A percentile compares a stretch with the other conserved stretches of the same genome.
phyloP scores from a whole-genome alignment of 2,888 invertebrate species.

The Myathropa florea region DNA sequence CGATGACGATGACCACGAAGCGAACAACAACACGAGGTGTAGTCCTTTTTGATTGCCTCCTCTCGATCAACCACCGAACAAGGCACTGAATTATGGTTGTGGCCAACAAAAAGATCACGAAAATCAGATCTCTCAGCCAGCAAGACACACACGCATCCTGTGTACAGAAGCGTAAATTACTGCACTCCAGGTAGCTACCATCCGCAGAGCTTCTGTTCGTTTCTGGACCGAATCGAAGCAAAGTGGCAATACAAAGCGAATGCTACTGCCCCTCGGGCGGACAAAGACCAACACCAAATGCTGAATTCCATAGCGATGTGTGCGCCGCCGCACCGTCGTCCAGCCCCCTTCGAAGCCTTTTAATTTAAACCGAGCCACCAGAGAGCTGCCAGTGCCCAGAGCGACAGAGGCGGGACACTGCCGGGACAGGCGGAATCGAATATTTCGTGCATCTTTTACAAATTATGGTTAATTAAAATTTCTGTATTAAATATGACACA shows the following conservation, averaged over 20 bases:
- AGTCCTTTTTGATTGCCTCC: constrained; percentile 45
- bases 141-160: constrained; percentile 11
- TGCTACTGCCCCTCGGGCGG: constrained; percentile 19
- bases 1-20: neutral
- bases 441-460: constrained; percentile 79
- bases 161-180: constrained; percentile 68
- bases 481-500: constrained; percentile 81
- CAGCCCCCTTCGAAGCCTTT: constrained; percentile 19
- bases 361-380: constrained; percentile 50
- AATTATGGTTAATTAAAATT: constrained; percentile 81
- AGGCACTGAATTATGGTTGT: constrained; percentile 37
- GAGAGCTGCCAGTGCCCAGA: neutral
- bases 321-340: neutral
- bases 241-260: constrained; percentile 44
- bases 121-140: constrained; percentile 30
- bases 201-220: constrained; percentile 40
- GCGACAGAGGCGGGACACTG: constrained; percentile 28
- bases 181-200: constrained; percentile 65
- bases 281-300: constrained; percentile 59
- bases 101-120: constrained; percentile 38
- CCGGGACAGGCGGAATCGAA: constrained; percentile 49
- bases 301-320: constrained; percentile 37
- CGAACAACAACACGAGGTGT: constrained; percentile 22
- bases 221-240: constrained; percentile 39
- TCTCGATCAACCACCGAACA: constrained; percentile 18